A percentile compares a stretch with the other conserved stretches of the same genome.
phyloP scores from a whole-genome alignment of 1,140 invertebrate genomes.

The Megalonaias nervosa region DNA sequence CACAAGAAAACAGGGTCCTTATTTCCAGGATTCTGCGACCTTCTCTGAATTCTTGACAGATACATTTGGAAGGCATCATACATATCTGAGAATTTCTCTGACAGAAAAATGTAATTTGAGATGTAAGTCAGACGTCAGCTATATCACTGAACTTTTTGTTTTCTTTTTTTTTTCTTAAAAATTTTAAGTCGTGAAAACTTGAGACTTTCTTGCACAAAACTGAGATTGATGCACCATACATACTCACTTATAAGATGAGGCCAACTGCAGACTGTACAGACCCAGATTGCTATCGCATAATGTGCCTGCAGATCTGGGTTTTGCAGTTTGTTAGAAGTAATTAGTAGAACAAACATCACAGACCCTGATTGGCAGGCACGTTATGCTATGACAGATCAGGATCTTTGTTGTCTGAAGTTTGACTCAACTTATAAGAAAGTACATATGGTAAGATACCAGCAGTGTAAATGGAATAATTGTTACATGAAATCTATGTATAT shows the following conservation, averaged over 20 bases:
- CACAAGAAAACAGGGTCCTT: no score
- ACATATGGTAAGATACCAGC: no score
- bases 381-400: no score
- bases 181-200: not conserved
- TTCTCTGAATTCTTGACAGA: conserved; percentile 74
- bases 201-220: not conserved
- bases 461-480: no score
- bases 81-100: conserved; percentile 94
- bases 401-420: no score
- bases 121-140: conserved; percentile 79
- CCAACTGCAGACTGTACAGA: not conserved
- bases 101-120: conserved; percentile 97
- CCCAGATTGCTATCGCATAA: not conserved
- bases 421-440: no score
- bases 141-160: not conserved
- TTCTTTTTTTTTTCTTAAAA: not conserved
- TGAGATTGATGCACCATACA: not conserved
- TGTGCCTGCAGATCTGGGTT: not conserved
- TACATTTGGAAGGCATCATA: conserved; percentile 89
- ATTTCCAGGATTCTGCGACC: no score
- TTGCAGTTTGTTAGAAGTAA: not conserved
- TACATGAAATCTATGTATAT: no score
- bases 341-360: no score
- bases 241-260: not conserved
- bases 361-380: no score